phyloP scores from a whole-genome alignment of 2,888 invertebrate species.

The Phrixothrix hirtus region DNA sequence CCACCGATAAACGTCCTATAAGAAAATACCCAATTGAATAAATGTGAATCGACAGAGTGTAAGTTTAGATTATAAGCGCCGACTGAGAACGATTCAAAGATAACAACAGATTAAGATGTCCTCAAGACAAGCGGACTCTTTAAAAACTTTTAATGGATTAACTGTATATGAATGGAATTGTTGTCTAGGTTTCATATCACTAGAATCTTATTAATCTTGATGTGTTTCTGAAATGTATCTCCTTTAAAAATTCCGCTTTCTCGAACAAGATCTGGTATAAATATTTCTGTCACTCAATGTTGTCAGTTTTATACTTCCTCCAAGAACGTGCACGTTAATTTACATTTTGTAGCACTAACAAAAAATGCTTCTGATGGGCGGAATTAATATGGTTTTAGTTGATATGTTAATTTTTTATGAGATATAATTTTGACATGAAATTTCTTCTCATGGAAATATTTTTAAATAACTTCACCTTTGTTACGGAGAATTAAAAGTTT shows the following conservation, averaged over 20 bases:
- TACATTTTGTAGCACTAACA: slow-evolving; percentile 17
- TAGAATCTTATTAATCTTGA: slow-evolving; percentile 29
- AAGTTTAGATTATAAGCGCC: slow-evolving; percentile 42
- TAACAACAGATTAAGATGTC: slow-evolving; percentile 44
- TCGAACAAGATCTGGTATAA: slow-evolving; percentile 22
- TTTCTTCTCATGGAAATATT: slow-evolving; percentile 7
- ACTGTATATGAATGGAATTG: slow-evolving; percentile 20
- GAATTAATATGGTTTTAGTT: slow-evolving; percentile 25
- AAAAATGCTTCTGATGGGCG: slow-evolving; percentile 19
- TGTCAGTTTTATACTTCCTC: slow-evolving; percentile 25
- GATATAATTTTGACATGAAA: slow-evolving; percentile 17
- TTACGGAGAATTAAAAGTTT: slow-evolving; percentile 9
- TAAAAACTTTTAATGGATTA: slow-evolving; percentile 25
- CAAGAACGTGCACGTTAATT: slow-evolving; percentile 21
- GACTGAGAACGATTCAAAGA: slow-evolving; percentile 39
- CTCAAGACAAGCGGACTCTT: slow-evolving; percentile 32
- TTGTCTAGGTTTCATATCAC: slow-evolving; percentile 21
- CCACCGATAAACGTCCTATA: slow-evolving; percentile 12
- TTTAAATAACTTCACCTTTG: slow-evolving; percentile 13
- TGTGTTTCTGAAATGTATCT: slow-evolving; percentile 28
- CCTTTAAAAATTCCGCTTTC: slow-evolving; percentile 25
- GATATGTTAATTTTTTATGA: slow-evolving; percentile 25
- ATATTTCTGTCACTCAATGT: slow-evolving; percentile 29
- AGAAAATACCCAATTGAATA: slow-evolving; percentile 15
- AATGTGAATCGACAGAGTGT: slow-evolving; percentile 41